phyloP scores from a whole-genome alignment of 2,113 vertebrate genomes.

The Pholis gunnellus region DNA sequence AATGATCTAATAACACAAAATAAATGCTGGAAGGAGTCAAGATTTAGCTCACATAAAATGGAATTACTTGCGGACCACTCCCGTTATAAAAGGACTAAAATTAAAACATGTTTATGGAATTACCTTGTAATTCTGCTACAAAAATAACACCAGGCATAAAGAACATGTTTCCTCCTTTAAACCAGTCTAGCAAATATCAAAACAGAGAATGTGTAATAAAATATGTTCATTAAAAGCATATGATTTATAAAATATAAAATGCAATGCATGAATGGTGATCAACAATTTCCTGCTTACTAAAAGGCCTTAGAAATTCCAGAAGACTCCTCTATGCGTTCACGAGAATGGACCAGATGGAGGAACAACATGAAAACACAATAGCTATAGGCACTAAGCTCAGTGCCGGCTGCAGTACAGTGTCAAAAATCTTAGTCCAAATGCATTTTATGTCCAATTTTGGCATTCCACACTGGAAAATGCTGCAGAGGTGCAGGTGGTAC shows the following conservation, averaged over 20 bases:
- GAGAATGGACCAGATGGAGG: no score
- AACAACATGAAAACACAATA: not conserved
- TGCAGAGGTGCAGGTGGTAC: not conserved
- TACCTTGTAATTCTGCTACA: not conserved
- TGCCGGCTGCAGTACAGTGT: not conserved
- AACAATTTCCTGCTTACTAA: not conserved
- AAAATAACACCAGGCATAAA: not conserved
- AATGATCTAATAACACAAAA: not conserved
- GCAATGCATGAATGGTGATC: not conserved
- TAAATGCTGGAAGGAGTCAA: not conserved
- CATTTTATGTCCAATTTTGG: not conserved
- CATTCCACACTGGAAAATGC: not conserved
- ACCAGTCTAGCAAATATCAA: not conserved
- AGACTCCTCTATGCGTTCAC: not conserved
- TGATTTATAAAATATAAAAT: not conserved
- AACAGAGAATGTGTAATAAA: not conserved
- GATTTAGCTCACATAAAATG: not conserved
- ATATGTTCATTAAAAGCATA: not conserved
- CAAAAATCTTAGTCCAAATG: not conserved
- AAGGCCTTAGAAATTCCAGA: not conserved
- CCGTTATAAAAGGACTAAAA: not conserved
- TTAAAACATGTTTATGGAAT: not conserved
- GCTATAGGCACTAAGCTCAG: not conserved
- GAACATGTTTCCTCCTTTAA: not conserved
- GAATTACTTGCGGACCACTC: not conserved